These are phyloP conservation scores for Manduca sexta DNA, from an alignment of 1,140 invertebrate genomes.

Conservation along the genomic window DNA sequence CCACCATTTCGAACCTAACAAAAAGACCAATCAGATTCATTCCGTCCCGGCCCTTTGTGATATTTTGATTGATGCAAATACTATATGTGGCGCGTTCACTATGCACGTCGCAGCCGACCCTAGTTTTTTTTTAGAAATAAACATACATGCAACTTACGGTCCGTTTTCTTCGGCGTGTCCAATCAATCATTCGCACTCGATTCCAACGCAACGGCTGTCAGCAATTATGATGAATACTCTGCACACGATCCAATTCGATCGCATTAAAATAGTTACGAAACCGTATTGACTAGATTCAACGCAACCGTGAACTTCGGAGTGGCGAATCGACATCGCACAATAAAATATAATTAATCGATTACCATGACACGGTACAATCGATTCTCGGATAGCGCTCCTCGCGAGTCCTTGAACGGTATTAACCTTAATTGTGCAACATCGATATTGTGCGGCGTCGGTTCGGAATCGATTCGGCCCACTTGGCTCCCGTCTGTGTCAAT, in stretches of 20 bases:
- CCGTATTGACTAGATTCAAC: constrained; percentile 25
- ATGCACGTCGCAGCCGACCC: background rate
- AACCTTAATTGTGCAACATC: constrained; percentile 47
- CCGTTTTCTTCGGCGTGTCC: constrained; percentile 16
- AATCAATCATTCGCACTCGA: constrained; percentile 27
- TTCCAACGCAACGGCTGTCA: constrained; percentile 28
- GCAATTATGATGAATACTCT: constrained; percentile 41
- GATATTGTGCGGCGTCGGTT: constrained; percentile 48
- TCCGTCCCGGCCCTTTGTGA: background rate
- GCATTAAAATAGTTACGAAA: constrained; percentile 26
- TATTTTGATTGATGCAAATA: constrained; percentile 2
- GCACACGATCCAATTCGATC: constrained; percentile 30
- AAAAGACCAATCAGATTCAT: background rate
- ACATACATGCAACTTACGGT: constrained; percentile 10
- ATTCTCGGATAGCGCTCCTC: constrained; percentile 23
- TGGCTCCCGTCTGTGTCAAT: constrained; percentile 29
- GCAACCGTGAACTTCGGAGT: constrained; percentile 29
- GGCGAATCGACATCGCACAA: constrained; percentile 19
- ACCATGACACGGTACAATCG: constrained; percentile 25
- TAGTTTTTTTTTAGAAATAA: constrained; percentile 11
- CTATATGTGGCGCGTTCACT: constrained; percentile 1
- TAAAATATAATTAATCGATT: constrained; percentile 30
- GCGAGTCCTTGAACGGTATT: constrained; percentile 52
- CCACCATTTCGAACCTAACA: background rate
- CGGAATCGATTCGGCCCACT: constrained; percentile 44